Evolutionary conservation across 2,113 vertebrate species (phyloP).

Genomic region (Daboia siamensis): DNA sequence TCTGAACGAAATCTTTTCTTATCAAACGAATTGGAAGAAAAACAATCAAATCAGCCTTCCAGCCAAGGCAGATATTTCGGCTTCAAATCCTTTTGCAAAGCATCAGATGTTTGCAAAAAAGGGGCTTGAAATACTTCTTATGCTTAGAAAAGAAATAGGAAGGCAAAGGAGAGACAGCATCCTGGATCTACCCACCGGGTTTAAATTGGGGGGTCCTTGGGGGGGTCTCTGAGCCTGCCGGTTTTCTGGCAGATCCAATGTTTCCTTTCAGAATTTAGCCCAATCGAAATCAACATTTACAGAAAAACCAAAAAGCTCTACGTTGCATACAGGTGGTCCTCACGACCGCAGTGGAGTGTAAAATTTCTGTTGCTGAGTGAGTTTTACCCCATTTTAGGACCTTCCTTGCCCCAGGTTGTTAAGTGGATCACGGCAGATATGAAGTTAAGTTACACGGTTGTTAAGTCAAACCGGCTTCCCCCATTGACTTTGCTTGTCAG

Average conservation of each 20-base stretch:
- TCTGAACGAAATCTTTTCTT: background rate
- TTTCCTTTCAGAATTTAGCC: background rate
- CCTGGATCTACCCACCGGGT: background rate
- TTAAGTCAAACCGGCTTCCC: too few species aligned
- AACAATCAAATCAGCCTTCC: background rate
- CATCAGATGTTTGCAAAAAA: background rate
- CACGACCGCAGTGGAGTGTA: accelerated
- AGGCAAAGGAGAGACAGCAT: background rate
- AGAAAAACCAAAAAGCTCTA: background rate
- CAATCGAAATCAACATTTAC: background rate
- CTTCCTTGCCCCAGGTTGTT: too few species aligned
- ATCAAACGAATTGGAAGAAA: background rate
- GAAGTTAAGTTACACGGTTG: too few species aligned
- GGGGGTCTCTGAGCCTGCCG: too few species aligned
- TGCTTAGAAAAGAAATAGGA: background rate
- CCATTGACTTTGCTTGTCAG: too few species aligned
- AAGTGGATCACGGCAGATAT: too few species aligned
- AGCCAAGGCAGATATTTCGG: background rate
- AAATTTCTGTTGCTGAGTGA: too few species aligned
- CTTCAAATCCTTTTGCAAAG: background rate
- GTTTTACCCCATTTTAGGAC: too few species aligned
- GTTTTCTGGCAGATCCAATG: background rate
- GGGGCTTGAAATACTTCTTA: background rate
- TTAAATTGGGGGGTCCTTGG: too few species aligned
- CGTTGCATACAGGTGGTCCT: background rate